A percentile compares a stretch with the other conserved stretches of the same genome.
Evolutionary conservation across 2,797 vertebrate species (phyloP).

Genomic region (Neosalanx taihuensis): DNA sequence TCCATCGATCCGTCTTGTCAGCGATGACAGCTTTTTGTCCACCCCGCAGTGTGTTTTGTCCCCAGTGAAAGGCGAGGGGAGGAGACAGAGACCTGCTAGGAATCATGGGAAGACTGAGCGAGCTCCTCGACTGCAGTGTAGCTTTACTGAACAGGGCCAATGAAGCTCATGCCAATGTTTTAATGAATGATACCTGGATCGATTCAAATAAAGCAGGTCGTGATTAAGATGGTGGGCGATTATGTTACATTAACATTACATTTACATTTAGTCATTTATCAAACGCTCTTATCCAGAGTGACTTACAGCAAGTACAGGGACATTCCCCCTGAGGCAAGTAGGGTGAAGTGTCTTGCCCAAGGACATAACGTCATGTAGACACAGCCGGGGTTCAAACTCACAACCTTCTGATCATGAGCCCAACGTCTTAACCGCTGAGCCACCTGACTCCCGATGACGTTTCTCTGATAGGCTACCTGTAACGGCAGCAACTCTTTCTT

Average conservation of each 20-base stretch:
- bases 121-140: too few species aligned
- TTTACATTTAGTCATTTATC: too few species aligned
- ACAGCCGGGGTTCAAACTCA: too few species aligned
- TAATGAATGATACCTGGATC: neutral
- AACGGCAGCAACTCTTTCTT: neutral
- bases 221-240: neutral
- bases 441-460: too few species aligned
- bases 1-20: conserved; percentile 40
- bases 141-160: neutral
- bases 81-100: neutral
- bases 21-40: conserved; percentile 36
- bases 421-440: too few species aligned
- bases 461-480: too few species aligned
- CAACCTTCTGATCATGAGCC: too few species aligned
- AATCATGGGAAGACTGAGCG: neutral
- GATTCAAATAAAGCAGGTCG: neutral
- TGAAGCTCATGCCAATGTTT: neutral
- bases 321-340: too few species aligned
- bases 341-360: too few species aligned
- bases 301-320: too few species aligned
- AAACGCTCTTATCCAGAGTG: too few species aligned
- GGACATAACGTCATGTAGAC: too few species aligned
- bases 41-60: conserved; percentile 34
- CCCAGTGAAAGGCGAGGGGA: neutral
- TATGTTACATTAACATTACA: neutral